A percentile compares a stretch with the other conserved stretches of the same genome.
These are phyloP conservation scores for Syngnathus scovelli DNA, from an alignment of 2,113 vertebrate species.

Conservation along the genomic window DNA sequence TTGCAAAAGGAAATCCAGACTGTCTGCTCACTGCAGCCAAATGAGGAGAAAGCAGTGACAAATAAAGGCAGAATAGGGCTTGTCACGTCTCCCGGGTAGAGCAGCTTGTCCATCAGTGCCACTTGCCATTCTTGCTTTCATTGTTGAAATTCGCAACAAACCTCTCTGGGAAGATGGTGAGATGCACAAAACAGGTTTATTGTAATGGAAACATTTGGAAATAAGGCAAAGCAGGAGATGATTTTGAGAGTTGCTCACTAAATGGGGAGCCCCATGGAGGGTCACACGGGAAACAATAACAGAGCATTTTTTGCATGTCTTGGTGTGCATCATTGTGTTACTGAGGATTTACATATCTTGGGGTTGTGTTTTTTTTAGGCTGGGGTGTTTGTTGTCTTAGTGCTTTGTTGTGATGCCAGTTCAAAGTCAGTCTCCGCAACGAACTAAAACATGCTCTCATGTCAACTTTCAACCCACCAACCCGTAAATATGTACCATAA, in stretches of 20 bases:
- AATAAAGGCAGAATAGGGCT: neutral
- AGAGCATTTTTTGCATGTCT: neutral
- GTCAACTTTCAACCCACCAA: constrained; percentile 38
- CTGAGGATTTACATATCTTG: neutral
- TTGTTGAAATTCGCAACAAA: neutral
- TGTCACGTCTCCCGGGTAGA: neutral
- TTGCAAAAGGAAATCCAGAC: neutral
- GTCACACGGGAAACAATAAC: neutral
- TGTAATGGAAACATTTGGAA: constrained; percentile 8
- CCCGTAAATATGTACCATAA: neutral
- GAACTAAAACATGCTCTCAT: constrained; percentile 21
- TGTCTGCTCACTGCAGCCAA: neutral
- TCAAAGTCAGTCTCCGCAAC: constrained; percentile 31
- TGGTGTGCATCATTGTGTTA: neutral
- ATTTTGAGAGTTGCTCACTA: neutral
- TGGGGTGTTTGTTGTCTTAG: constrained; percentile 35
- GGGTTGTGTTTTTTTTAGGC: constrained; percentile 15
- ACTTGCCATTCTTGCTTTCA: constrained; percentile 3
- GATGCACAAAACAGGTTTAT: neutral
- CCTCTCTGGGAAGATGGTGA: neutral
- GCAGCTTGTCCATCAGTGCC: constrained; percentile 5
- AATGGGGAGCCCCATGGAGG: neutral
- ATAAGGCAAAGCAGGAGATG: constrained; percentile 5
- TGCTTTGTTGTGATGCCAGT: constrained; percentile 23
- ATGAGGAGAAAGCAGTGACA: neutral